phyloP scores from a whole-genome alignment of 2,797 vertebrate genomes.

The Sarcophilus harrisii region DNA sequence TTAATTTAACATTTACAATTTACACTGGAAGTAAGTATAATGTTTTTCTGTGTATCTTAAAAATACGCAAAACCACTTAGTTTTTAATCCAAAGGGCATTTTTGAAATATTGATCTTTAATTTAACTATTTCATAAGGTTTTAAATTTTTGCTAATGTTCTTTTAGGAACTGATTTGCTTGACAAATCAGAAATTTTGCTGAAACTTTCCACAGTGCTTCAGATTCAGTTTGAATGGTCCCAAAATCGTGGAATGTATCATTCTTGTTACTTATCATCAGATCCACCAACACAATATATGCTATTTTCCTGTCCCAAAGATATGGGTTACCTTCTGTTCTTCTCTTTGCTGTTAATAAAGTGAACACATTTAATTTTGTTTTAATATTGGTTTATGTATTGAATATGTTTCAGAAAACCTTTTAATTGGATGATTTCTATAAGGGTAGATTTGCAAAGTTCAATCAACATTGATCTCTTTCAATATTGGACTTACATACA shows the following conservation, averaged over 20 bases:
- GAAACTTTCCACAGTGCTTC: background rate
- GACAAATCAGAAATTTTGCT: background rate
- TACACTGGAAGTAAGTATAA: background rate
- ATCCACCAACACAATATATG: background rate
- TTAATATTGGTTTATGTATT: background rate
- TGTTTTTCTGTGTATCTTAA: background rate
- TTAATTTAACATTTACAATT: background rate
- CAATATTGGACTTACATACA: background rate
- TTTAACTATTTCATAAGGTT: background rate
- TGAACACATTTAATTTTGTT: background rate
- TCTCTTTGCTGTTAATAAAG: background rate
- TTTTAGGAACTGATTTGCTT: background rate
- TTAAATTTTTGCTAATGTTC: background rate
- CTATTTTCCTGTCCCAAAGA: background rate
- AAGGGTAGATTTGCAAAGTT: background rate
- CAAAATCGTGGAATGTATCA: background rate
- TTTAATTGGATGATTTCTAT: background rate
- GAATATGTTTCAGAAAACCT: conserved; percentile 18
- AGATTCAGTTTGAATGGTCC: background rate
- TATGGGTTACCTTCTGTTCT: background rate
- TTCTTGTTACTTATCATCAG: accelerated
- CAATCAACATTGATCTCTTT: background rate
- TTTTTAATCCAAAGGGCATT: background rate
- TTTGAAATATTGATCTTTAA: background rate
- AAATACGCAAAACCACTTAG: background rate